Percentiles rank a stretch among this genome's conserved stretches.
Evolutionary conservation across 2,113 vertebrate genomes (phyloP).

Genomic region (Pelecanus crispus): DNA sequence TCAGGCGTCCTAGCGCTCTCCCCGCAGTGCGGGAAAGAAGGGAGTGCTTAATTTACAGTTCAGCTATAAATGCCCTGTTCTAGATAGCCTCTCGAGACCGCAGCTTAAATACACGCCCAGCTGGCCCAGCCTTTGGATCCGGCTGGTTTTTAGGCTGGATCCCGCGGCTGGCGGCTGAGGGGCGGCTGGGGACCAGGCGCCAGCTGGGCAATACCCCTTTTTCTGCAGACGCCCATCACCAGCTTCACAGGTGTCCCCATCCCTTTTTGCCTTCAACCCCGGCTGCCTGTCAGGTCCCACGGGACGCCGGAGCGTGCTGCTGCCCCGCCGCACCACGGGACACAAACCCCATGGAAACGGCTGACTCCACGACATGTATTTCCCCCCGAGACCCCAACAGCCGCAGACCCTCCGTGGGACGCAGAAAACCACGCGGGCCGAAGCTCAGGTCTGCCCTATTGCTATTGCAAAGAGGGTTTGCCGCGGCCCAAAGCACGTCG

Average conservation of each 20-base stretch:
- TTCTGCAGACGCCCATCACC: neutral
- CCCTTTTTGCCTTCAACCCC: neutral
- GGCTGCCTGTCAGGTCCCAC: neutral
- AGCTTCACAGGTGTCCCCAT: neutral
- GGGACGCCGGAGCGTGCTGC: accelerated
- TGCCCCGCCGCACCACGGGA: accelerated
- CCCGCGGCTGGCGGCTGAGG: neutral
- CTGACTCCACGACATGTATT: accelerated
- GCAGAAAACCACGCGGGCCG: accelerated
- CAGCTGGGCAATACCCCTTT: neutral
- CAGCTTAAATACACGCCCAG: accelerated
- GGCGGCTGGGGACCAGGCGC: accelerated
- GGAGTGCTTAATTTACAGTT: neutral
- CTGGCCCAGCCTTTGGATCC: accelerated
- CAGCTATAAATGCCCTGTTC: neutral
- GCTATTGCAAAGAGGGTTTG: neutral
- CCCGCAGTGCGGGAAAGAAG: neutral
- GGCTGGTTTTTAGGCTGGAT: neutral
- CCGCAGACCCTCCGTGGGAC: accelerated
- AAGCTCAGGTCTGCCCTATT: neutral
- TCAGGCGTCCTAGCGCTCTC: neutral
- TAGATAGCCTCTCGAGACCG: accelerated
- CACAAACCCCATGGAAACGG: neutral
- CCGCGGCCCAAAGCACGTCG: accelerated
- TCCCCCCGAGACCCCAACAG: accelerated